phyloP scores from a whole-genome alignment of 2,888 invertebrate species.

The Euplagia quadripunctaria region DNA sequence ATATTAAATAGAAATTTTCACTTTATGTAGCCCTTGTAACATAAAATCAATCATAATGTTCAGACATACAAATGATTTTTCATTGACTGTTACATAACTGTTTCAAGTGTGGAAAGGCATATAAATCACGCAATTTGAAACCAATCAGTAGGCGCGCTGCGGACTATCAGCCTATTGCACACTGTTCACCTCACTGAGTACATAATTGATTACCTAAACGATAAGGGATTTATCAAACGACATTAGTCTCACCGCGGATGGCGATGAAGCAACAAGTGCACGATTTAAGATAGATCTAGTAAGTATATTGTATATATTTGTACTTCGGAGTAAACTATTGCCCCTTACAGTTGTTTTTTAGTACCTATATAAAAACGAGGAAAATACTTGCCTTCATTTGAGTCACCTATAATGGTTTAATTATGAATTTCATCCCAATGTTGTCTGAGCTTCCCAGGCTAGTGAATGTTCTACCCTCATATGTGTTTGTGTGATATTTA shows the following conservation, averaged over 20 bases:
- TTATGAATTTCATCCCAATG: too few relatives aligned
- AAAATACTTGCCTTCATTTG: too few relatives aligned
- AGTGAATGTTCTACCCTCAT: too few relatives aligned
- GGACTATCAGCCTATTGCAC: slow-evolving; percentile 11
- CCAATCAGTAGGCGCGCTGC: slow-evolving; percentile 18
- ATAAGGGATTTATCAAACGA: not conserved
- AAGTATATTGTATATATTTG: too few relatives aligned
- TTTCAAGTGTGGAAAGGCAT: not conserved
- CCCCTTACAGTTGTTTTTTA: too few relatives aligned
- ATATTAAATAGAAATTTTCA: not conserved
- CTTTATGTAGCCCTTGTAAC: too few relatives aligned
- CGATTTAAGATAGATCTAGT: not conserved
- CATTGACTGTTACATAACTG: not conserved
- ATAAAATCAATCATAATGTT: not conserved
- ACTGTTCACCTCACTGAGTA: slow-evolving; percentile 14
- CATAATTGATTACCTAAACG: slow-evolving; percentile 15
- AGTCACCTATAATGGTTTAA: too few relatives aligned
- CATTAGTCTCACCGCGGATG: not conserved
- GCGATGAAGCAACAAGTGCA: not conserved
- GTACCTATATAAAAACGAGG: too few relatives aligned
- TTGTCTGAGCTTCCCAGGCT: too few relatives aligned
- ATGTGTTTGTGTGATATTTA: too few relatives aligned
- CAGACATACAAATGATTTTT: not conserved
- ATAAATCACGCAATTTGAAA: slow-evolving; percentile 12
- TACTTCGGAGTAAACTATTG: too few relatives aligned